Evolutionary conservation across 2,888 invertebrate genomes (phyloP), one percentile per base, ranked within the genome.

Genomic region (Eilema caniola): DNA sequence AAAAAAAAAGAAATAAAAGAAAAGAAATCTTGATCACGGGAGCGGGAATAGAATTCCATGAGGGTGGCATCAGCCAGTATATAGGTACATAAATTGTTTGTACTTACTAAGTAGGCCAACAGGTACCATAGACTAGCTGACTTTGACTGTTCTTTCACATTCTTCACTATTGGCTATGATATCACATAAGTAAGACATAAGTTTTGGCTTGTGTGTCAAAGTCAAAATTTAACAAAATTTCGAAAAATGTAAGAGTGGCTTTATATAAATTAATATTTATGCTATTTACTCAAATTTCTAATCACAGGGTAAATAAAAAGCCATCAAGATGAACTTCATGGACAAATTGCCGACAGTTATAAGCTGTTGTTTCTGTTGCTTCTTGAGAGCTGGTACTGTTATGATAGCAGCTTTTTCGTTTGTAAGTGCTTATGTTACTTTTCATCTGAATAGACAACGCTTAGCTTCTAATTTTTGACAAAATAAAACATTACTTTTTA

Each of bases 331-430:
- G 89, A 85, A 78, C 72, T 82, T 81, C 25, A 88, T 93, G 91
- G 89, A 92, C 31, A 81, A 70, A 37, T 64, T 93, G 10, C 93
- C 93, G 2, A 90, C 89, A 0, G 93, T 93, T 0, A 91, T 92
- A 67, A 93, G 92, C 82, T 93, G 93, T 66, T 93, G 93, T n/a
- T 93, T 92, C 64, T 93, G 93, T 75, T 93, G 93, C 41, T 93
- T 92, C 53, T 79, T 93, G 0, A 84, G 93, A 69, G 92, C 92
- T 61, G 93, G 93, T 0, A 91, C 90, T 14, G 88, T 93, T 0
- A 83, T 93, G 84, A 93, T 93, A 61, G 89, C 88, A 0, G 0
- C 89, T 0, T 85, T 92, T 47, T 92, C 92, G 2, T 93, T 93
- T 73, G 93, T 93, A 81, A 88, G 92, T 90, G 76, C 23, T 28